Base-by-base conservation (phyloP, 2,888 invertebrate species). In the Himalopsyche anomala region DNA sequence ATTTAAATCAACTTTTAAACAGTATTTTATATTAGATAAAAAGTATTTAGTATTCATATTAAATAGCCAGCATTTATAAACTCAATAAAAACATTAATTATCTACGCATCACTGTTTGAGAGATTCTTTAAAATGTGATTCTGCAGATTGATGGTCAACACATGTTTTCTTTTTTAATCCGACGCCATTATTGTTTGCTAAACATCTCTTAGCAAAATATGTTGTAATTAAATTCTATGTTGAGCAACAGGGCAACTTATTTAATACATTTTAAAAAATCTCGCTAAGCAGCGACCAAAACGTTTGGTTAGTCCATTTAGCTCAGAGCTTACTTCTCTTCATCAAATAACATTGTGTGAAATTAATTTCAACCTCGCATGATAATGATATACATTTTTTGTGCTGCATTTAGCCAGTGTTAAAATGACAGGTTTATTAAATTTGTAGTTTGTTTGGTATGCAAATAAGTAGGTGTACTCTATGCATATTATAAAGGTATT, bases 81-180 rank as follows among this genome's bases (percentile, higher is more conserved):
- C 28, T 28, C 2, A 28, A 0, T 28, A 28, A 28, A 28, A 28
- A 1, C 28, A 28, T 28, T 0, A 28, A 28, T 28, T 28, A 28
- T 40, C 19, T 19, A 28, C 62, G 62, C 15, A 11, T 19, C 62
- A 62, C 62, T 11, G 62, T 9, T 62, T 62, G n/a, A 62, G n/a
- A 62, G 28, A 19, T 28, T 6, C 62, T 12, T 8, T 8, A 28
- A 28, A 62, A 19, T 62, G 62, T 62, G 62, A 62, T 62, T 62
- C 28, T 62, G 62, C 81, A 74, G 84, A 85, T 85, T 85, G 84
- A 85, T 85, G 84, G 84, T 81, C 84, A 81, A 62, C 84, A 85
- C 81, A 81, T 85, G 84, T 85, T 81, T 28, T 62, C 62, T 62
- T 62, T 51, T 62, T 62, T 62, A 36, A 36, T 80, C 40, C 17